phyloP scores from a whole-genome alignment of 2,113 vertebrate species.

The Panthera uncia region DNA sequence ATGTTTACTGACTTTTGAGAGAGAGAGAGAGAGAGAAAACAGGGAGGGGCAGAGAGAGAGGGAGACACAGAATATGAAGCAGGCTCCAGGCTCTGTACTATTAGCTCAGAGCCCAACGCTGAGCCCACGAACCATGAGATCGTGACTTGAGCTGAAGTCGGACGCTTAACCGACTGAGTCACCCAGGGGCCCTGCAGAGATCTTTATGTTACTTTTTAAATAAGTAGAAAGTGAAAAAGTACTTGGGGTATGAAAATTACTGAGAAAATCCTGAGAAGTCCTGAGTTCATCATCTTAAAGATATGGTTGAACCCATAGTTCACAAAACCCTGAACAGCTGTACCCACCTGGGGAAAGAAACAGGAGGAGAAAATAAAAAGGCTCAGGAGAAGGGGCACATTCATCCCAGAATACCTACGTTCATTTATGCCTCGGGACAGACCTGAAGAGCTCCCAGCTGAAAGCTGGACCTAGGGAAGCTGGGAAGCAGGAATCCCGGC shows the following conservation, averaged over 20 bases:
- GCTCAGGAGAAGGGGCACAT: background rate
- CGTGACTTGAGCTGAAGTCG: no score
- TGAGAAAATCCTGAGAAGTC: background rate
- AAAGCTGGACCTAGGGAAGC: background rate
- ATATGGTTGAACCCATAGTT: background rate
- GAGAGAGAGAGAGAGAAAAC: no score
- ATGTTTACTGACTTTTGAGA: no score
- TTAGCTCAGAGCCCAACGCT: no score
- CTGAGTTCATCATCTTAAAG: background rate
- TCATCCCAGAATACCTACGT: background rate
- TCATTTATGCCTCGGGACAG: background rate
- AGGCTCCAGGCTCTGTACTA: no score
- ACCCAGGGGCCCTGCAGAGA: background rate
- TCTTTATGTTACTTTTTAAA: background rate
- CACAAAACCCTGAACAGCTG: background rate
- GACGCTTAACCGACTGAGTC: no score
- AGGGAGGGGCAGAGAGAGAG: no score
- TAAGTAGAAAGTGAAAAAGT: background rate
- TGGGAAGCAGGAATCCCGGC: fast-evolving
- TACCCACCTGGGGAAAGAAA: background rate
- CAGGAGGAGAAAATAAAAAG: background rate
- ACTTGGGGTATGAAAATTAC: background rate
- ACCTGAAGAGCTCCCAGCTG: background rate
- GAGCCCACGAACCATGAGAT: no score
- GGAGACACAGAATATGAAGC: no score